A percentile compares a stretch with the other conserved stretches of the same genome.
Conservation (phyloP, 2,113 vertebrate genomes). For the Elephantulus edwardii region DNA sequence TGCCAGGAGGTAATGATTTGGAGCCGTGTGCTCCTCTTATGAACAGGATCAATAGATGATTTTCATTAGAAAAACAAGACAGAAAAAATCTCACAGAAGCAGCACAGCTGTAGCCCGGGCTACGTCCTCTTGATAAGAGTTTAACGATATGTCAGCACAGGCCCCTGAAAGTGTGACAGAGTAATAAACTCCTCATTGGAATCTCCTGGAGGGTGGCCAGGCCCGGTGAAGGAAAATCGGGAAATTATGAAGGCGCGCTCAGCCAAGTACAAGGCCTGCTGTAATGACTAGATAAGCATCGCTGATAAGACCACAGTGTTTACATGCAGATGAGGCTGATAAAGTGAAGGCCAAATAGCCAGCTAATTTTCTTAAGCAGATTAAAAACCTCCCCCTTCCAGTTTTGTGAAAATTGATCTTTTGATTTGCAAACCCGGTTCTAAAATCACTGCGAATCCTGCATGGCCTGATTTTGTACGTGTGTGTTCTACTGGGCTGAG, state of each 20-base stretch:
- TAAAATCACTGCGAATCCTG: constrained; percentile 48
- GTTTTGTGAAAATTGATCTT: constrained; percentile 65
- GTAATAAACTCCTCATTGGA: constrained; percentile 70
- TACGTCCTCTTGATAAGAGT: constrained; percentile 41
- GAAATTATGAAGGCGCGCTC: constrained; percentile 57
- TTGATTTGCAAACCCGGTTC: constrained; percentile 52
- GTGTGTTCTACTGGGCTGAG: neutral
- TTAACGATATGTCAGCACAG: constrained; percentile 45
- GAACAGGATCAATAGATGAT: constrained; percentile 82
- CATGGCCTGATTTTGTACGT: constrained; percentile 39
- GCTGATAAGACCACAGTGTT: constrained; percentile 47
- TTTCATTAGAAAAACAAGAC: constrained; percentile 74
- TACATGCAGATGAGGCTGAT: constrained; percentile 49
- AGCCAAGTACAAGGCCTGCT: constrained; percentile 54
- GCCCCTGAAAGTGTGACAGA: constrained; percentile 47
- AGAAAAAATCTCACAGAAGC: constrained; percentile 36
- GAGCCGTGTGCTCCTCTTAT: constrained; percentile 72
- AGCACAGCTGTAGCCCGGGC: constrained; percentile 51
- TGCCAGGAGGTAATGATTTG: constrained; percentile 79
- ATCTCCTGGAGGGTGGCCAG: constrained; percentile 72
- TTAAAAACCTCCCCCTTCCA: constrained; percentile 12
- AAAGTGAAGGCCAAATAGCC: constrained; percentile 54
- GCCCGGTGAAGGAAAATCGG: constrained; percentile 52
- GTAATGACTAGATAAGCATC: constrained; percentile 65
- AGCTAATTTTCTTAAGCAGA: constrained; percentile 60